A percentile compares a stretch with the other conserved stretches of the same genome.
Evolutionary conservation across 2,888 invertebrate species (phyloP).

Genomic region (Drosophila infuscata): DNA sequence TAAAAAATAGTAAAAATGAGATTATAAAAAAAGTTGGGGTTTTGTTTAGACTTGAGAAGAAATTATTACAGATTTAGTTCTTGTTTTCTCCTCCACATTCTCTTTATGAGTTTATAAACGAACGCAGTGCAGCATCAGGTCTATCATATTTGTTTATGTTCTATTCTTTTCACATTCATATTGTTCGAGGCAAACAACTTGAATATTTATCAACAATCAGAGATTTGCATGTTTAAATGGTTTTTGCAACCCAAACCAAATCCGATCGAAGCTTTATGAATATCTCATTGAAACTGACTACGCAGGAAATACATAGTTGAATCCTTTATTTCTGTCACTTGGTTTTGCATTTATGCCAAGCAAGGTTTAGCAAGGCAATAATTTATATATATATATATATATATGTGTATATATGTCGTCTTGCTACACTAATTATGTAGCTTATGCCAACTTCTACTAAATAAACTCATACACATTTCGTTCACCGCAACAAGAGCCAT

Average conservation of each 20-base stretch:
- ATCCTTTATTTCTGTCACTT: constrained; percentile 12
- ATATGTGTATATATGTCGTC: not conserved
- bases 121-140: not conserved
- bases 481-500: constrained; percentile 37
- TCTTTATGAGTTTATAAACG: not conserved
- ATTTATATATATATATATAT: not conserved
- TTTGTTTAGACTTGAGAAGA: not conserved
- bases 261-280: constrained; percentile 48
- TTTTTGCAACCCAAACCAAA: constrained; percentile 12
- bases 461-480: constrained; percentile 47
- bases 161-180: constrained; percentile 2
- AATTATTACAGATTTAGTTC: too few species aligned
- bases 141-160: not conserved
- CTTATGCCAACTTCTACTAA: constrained; percentile 56
- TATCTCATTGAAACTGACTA: constrained; percentile 34
- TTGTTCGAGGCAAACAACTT: not conserved
- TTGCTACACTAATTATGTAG: constrained; percentile 36
- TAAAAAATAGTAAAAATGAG: too few species aligned
- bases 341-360: constrained; percentile 22
- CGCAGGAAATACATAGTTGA: constrained; percentile 25
- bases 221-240: constrained; percentile 40
- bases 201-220: constrained; percentile 14
- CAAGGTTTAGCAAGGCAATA: not conserved
- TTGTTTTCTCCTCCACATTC: not conserved
- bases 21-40: too few species aligned